Conservation (phyloP, 2,113 vertebrate genomes). For the Oryzias woworae region DNA sequence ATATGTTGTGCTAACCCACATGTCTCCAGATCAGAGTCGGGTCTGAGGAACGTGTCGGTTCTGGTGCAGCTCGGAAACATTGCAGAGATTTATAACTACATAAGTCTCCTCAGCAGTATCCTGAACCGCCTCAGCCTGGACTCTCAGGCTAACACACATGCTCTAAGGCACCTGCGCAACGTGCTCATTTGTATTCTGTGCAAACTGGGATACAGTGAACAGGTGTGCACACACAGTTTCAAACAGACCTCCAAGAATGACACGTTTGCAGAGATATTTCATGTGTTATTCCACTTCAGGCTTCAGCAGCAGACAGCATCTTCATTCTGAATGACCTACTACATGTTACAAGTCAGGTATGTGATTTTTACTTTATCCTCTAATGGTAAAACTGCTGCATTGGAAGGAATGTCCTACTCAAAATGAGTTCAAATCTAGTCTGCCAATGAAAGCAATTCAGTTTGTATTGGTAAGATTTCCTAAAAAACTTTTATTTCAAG, state of each 20-base stretch:
- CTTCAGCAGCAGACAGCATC: slow-evolving; percentile 62
- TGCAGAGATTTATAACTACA: slow-evolving; percentile 73
- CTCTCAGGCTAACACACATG: slow-evolving; percentile 12
- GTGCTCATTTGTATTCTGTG: slow-evolving; percentile 70
- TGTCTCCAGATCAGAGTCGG: slow-evolving; percentile 69
- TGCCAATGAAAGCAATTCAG: too few species aligned
- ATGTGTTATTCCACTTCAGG: slow-evolving; percentile 54
- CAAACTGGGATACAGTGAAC: slow-evolving; percentile 47
- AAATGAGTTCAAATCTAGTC: too few species aligned
- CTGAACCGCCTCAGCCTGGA: slow-evolving; percentile 74
- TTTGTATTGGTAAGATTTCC: too few species aligned
- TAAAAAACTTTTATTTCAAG: too few species aligned
- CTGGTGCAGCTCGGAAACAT: slow-evolving; percentile 71
- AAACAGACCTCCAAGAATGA: neutral
- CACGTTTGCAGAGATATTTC: neutral
- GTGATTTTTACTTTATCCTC: too few species aligned
- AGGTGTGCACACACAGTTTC: slow-evolving; percentile 71
- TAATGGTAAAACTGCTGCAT: too few species aligned
- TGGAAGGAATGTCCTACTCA: too few species aligned
- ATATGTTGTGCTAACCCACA: neutral
- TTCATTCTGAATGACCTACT: slow-evolving; percentile 72
- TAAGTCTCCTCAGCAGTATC: slow-evolving; percentile 66
- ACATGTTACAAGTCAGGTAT: slow-evolving; percentile 71
- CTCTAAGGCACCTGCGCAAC: slow-evolving; percentile 65
- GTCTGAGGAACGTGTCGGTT: slow-evolving; percentile 73